Base-by-base conservation (phyloP, 2,113 vertebrate genomes). In the Oxyura jamaicensis region DNA sequence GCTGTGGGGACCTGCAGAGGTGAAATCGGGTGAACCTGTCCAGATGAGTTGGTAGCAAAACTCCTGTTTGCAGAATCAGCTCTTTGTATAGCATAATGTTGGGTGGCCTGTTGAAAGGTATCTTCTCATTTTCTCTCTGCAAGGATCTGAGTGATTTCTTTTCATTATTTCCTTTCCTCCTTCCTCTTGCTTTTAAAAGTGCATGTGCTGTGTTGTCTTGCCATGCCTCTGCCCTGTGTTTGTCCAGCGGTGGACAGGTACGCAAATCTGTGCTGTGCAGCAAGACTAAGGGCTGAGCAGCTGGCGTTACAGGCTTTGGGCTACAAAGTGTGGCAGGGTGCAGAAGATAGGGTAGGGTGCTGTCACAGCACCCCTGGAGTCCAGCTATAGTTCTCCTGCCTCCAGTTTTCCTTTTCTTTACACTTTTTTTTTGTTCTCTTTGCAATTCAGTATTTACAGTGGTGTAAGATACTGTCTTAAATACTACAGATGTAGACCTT, bases 61-160 rank as follows among this genome's bases (percentile, higher is more conserved):
- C 3, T 48, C 8, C 56, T 10, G 46, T 39, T 8, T 48, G 35
- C 42, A 35, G 81, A 4, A 4, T 5, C 11, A 31, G 35, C 53
- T 31, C 22, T 60, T n/a, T 17, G 13, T 9, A 0, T 1, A 6
- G 46, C 5, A 60, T 6, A 8, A 1, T 2, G 41, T 5, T 21
- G 55, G 16, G 26, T 29, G 66, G 7, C 28, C 17, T 29, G 13
- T 0, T 33, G 18, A 42, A 66, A 60, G 42, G 2, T n/a, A 2
- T 26, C 19, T 23, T 69, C 25, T 39, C 1, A 2, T 86, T 85
- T 77, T 28, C 28, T 60, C 14, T 48, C 19, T 52, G 8, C 18
- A 35, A n/a, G 29, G 58, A 41, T 58, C 35, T 68, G 14, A 50
- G 44, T 33, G 46, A 60, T 53, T 3, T 4, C 59, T 25, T 53